These are phyloP conservation scores for Limanda limanda DNA, from an alignment of 2,113 vertebrate species.

Conservation along the genomic window DNA sequence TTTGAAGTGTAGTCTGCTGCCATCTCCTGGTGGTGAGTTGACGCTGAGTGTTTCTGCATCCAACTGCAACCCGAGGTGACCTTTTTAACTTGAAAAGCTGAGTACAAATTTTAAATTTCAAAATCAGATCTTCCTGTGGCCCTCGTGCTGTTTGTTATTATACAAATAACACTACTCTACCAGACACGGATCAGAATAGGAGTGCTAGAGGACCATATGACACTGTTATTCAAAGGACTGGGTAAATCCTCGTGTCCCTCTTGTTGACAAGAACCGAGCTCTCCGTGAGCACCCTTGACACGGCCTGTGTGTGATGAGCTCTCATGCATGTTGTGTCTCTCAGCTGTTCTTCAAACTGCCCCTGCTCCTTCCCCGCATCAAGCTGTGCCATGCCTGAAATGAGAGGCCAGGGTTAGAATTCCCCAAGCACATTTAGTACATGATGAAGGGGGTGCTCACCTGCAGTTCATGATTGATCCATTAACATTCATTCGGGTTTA, in stretches of 20 bases:
- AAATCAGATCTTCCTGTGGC: neutral
- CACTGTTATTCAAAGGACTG: constrained; percentile 12
- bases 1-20: constrained; percentile 71
- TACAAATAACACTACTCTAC: neutral
- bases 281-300: constrained; percentile 33
- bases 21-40: constrained; percentile 66
- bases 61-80: constrained; percentile 7
- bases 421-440: constrained; percentile 51
- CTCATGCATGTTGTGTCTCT: constrained; percentile 16
- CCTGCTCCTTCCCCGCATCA: constrained; percentile 31
- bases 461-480: constrained; percentile 63
- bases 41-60: neutral
- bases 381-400: constrained; percentile 50
- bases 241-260: constrained; percentile 25
- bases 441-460: constrained; percentile 60
- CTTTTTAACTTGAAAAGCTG: neutral
- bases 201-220: neutral
- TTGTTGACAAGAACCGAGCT: constrained; percentile 27
- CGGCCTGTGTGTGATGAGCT: constrained; percentile 39
- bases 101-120: neutral
- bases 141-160: neutral
- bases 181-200: constrained; percentile 1
- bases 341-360: constrained; percentile 10
- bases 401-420: constrained; percentile 52
- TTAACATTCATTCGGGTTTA: constrained; percentile 72